Evolutionary conservation across 2,888 invertebrate species (phyloP).

Genomic region (Nipponacmea schrenckii): DNA sequence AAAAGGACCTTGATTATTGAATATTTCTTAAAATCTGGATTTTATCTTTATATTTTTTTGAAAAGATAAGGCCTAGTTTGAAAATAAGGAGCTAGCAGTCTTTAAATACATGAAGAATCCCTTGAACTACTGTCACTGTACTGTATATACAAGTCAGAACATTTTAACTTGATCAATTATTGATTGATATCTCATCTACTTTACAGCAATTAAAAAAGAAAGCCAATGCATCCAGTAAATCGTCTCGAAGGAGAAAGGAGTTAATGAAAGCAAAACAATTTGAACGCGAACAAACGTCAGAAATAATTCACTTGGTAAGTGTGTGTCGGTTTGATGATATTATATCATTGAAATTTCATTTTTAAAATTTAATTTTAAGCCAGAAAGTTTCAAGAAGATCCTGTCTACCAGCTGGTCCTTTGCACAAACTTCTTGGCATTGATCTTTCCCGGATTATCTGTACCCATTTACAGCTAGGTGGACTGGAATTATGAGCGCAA

Average conservation of each 20-base stretch:
- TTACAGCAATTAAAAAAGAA: conserved; percentile 47
- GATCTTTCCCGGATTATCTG: neutral
- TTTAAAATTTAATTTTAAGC: too few species aligned
- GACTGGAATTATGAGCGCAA: too few species aligned
- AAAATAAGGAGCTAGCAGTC: too few species aligned
- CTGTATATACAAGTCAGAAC: too few species aligned
- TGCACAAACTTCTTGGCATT: neutral
- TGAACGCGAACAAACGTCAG: conserved; percentile 44
- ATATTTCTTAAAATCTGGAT: too few species aligned
- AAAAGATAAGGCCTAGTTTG: too few species aligned
- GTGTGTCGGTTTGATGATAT: neutral
- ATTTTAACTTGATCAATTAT: neutral
- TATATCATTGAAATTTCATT: neutral
- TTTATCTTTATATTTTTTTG: too few species aligned
- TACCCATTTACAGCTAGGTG: too few species aligned
- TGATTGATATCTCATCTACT: conserved; percentile 3
- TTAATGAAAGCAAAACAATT: conserved; percentile 52
- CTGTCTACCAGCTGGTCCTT: neutral
- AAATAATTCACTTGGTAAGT: conserved; percentile 43
- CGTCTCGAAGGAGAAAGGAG: conserved; percentile 48
- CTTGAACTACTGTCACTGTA: too few species aligned
- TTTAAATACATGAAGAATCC: too few species aligned
- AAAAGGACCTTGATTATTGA: too few species aligned
- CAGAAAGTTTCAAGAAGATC: neutral
- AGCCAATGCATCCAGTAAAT: conserved; percentile 46